These are phyloP conservation scores for Columbina picui DNA, from an alignment of 2,113 vertebrate genomes.

Conservation along the genomic window DNA sequence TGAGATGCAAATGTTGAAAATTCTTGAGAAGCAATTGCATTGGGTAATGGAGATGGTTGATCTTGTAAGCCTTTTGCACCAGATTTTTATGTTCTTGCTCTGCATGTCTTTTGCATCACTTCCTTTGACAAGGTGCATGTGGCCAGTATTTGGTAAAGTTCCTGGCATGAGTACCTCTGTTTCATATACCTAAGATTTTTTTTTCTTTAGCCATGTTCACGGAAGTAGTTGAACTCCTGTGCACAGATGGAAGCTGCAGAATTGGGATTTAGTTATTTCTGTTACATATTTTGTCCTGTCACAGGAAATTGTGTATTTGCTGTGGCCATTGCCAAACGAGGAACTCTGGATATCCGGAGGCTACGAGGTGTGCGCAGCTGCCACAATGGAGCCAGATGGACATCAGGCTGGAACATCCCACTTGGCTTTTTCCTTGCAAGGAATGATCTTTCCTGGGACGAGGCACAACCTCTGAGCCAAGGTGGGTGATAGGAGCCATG, in stretches of 20 bases:
- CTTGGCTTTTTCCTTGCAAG: slow-evolving; percentile 86
- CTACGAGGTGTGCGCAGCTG: slow-evolving; percentile 83
- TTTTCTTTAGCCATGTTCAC: not conserved
- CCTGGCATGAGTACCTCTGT: not conserved
- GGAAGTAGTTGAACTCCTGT: not conserved
- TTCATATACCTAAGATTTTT: not conserved
- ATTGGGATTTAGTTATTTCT: not conserved
- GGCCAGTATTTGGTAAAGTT: not conserved
- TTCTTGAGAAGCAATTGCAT: not conserved
- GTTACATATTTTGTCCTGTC: not conserved
- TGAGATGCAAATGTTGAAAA: not conserved
- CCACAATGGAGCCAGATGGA: slow-evolving; percentile 87
- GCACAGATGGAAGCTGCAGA: not conserved
- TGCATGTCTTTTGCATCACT: not conserved
- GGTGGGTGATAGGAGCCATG: slow-evolving; percentile 57
- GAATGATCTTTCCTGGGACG: slow-evolving; percentile 84
- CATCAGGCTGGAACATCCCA: slow-evolving; percentile 89
- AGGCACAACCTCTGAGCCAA: slow-evolving; percentile 83
- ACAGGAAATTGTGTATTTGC: slow-evolving; percentile 85
- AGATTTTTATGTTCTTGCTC: not conserved
- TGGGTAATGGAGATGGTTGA: not conserved
- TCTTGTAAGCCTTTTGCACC: not conserved
- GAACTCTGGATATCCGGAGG: slow-evolving; percentile 75
- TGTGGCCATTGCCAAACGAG: slow-evolving; percentile 83
- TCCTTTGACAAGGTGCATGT: not conserved